Evolutionary conservation across 64 coral and sea anemone genomes (phyloP).

Genomic region (Montipora efflorescens): DNA sequence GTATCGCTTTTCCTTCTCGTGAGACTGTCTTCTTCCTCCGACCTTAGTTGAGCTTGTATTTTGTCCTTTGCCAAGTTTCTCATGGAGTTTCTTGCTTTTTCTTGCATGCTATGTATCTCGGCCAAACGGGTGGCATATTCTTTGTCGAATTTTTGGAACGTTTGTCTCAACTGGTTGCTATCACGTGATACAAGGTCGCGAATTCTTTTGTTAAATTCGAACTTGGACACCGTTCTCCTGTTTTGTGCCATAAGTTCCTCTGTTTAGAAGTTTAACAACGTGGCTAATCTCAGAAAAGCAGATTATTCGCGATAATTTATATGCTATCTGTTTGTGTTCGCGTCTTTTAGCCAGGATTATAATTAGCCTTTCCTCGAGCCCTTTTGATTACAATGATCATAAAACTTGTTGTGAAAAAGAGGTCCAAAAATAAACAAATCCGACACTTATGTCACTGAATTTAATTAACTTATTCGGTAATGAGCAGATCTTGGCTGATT

Average conservation of each 20-base stretch:
- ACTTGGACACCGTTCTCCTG: not conserved
- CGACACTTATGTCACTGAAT: constrained; percentile 28
- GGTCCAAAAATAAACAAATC: not conserved
- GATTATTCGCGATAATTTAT: not conserved
- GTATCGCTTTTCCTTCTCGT: not conserved
- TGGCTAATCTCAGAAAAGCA: not conserved
- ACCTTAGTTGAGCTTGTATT: constrained; percentile 1
- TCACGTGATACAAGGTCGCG: constrained; percentile 83
- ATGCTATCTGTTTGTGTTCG: not conserved
- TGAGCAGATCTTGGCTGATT: not conserved
- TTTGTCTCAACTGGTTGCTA: constrained; percentile 56
- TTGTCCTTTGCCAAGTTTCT: constrained; percentile 79
- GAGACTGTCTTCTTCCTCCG: not conserved
- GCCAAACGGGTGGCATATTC: constrained; percentile 78
- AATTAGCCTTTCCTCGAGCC: not conserved
- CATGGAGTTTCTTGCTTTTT: constrained; percentile 85
- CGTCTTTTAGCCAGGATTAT: not conserved
- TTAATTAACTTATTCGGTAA: not conserved
- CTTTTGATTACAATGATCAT: not conserved
- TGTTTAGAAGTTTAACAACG: not conserved
- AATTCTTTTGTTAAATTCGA: constrained; percentile 89
- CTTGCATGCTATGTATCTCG: constrained; percentile 89
- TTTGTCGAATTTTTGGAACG: constrained; percentile 80
- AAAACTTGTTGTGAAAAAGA: not conserved
- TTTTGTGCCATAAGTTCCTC: constrained; percentile 5